These are phyloP conservation scores for Tragelaphus buxtoni DNA, from an alignment of 2,113 vertebrate species.

Conservation along the genomic window DNA sequence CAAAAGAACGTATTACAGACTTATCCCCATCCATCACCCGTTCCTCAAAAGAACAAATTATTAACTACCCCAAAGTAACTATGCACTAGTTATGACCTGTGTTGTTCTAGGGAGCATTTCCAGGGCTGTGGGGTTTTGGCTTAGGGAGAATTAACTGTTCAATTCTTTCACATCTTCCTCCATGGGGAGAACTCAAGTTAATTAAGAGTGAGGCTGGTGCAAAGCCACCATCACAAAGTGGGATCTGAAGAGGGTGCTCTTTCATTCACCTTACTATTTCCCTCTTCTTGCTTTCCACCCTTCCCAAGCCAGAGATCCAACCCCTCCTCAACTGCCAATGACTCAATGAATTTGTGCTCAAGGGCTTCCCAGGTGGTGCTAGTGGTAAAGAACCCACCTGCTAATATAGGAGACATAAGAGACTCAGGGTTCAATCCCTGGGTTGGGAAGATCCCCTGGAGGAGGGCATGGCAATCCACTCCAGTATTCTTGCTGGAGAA, in stretches of 20 bases:
- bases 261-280: background rate
- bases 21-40: background rate
- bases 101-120: background rate
- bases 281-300: background rate
- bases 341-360: background rate
- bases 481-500: background rate
- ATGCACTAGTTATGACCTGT: background rate
- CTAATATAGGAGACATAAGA: background rate
- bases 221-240: background rate
- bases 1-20: background rate
- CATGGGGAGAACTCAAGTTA: background rate
- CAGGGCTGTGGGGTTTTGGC: background rate
- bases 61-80: background rate
- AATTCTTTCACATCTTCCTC: background rate
- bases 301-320: conserved; percentile 26
- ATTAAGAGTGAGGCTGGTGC: background rate
- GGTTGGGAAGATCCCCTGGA: background rate
- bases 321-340: background rate
- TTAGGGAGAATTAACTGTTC: background rate
- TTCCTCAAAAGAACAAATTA: background rate
- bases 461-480: background rate
- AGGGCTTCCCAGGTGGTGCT: background rate
- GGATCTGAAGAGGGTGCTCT: background rate
- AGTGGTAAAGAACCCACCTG: background rate
- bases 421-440: background rate